These are phyloP conservation scores for Nothoprocta pentlandii DNA, from an alignment of 2,113 vertebrate genomes.

Conservation along the genomic window DNA sequence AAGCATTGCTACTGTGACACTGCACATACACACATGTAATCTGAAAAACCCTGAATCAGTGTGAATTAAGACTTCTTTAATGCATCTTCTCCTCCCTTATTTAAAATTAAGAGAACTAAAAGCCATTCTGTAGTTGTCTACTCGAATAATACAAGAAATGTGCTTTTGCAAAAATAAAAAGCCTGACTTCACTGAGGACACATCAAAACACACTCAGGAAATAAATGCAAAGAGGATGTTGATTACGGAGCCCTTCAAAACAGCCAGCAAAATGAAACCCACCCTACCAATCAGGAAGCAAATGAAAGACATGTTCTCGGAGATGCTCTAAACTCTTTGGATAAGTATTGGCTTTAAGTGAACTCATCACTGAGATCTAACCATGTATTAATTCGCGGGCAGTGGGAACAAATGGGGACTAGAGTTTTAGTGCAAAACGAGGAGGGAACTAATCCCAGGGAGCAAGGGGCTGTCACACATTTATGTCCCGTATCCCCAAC, in stretches of 20 bases:
- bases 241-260: not conserved
- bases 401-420: too few relatives aligned
- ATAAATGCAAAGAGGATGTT: rapidly evolving
- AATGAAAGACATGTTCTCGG: not conserved
- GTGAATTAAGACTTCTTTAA: not conserved
- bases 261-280: not conserved
- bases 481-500: not conserved
- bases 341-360: not conserved
- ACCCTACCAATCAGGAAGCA: rapidly evolving
- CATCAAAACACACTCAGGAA: not conserved
- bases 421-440: too few relatives aligned
- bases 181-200: not conserved
- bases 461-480: not conserved
- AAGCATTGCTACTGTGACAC: rapidly evolving
- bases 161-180: not conserved
- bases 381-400: too few relatives aligned
- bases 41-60: rapidly evolving
- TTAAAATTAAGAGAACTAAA: not conserved
- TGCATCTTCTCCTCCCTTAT: not conserved
- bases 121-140: not conserved
- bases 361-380: not conserved
- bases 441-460: too few relatives aligned
- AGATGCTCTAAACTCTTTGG: not conserved
- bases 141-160: not conserved
- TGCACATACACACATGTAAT: rapidly evolving